These are phyloP conservation scores for Poecilia picta DNA, from an alignment of 2,797 vertebrate genomes.

Conservation along the genomic window DNA sequence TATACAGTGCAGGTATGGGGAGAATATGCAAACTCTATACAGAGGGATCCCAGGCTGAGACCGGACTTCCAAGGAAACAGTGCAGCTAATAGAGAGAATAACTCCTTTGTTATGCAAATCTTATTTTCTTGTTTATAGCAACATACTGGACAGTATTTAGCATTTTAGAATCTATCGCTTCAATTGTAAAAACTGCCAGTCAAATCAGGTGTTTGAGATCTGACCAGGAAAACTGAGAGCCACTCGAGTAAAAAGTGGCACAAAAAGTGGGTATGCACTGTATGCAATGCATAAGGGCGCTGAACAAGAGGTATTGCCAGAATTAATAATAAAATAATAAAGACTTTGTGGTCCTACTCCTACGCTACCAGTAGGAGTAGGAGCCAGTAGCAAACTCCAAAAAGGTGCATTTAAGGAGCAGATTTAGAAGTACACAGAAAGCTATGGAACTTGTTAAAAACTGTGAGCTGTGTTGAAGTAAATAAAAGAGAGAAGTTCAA, in stretches of 20 bases:
- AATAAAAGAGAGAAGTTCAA: no score
- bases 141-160: not conserved
- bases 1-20: not conserved
- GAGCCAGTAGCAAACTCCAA: no score
- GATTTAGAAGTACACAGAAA: no score
- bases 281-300: no score
- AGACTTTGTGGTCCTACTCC: no score
- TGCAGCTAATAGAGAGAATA: not conserved
- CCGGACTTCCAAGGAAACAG: not conserved
- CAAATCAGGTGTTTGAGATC: slow-evolving; percentile 2
- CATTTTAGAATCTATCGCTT: not conserved
- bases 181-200: not conserved
- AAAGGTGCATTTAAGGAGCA: no score
- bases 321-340: no score
- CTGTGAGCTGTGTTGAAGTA: no score
- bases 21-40: not conserved
- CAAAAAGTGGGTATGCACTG: no score
- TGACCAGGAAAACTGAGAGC: slow-evolving; percentile 26
- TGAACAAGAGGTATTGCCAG: no score
- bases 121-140: not conserved
- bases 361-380: no score
- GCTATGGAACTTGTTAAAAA: no score
- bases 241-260: not conserved
- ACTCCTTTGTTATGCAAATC: not conserved
- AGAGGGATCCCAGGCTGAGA: not conserved